These are phyloP conservation scores for Drosophila funebris DNA, from an alignment of 1,140 invertebrate species.

Conservation along the genomic window DNA sequence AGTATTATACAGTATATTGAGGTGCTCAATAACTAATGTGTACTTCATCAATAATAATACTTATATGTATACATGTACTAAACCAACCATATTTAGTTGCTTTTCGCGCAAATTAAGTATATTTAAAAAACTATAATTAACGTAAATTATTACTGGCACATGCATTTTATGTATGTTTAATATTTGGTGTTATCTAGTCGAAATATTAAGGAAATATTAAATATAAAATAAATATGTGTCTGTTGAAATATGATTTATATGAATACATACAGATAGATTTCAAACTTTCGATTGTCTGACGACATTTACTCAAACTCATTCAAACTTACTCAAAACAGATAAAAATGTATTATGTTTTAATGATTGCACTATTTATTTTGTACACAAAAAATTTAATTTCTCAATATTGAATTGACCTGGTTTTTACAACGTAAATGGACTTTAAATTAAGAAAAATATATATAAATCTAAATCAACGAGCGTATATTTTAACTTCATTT, in stretches of 20 bases:
- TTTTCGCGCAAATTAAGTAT: background rate
- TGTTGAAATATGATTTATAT: background rate
- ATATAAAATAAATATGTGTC: background rate
- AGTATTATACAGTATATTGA: slow-evolving; percentile 18
- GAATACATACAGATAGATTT: no score
- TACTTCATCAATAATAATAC: background rate
- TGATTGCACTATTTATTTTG: no score
- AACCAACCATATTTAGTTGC: background rate
- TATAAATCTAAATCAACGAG: background rate
- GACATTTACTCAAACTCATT: no score
- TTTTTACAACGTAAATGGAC: background rate
- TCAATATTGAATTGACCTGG: background rate
- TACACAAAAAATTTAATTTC: no score
- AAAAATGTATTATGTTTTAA: no score
- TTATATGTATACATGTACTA: background rate
- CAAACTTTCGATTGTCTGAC: no score
- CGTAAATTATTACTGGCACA: background rate
- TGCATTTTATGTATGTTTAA: slow-evolving; percentile 9
- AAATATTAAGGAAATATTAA: background rate
- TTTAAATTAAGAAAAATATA: background rate
- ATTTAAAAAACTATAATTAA: background rate
- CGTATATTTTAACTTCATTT: background rate
- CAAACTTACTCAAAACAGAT: no score
- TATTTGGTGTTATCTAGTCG: slow-evolving; percentile 10
- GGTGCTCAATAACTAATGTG: background rate